phyloP scores from a whole-genome alignment of 2,113 vertebrate genomes.

The Prinia subflava region DNA sequence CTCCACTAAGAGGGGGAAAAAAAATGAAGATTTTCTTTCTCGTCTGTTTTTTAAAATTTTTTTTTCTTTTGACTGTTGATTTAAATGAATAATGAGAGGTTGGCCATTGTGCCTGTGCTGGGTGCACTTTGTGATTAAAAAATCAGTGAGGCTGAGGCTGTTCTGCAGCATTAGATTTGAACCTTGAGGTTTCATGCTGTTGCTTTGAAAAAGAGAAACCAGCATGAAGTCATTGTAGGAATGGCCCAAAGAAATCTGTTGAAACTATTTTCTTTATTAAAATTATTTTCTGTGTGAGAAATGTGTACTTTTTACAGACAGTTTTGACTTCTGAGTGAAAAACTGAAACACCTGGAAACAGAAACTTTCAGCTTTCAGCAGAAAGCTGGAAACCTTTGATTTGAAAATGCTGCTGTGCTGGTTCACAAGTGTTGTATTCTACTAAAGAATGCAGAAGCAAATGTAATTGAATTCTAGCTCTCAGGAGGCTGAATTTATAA shows the following conservation, averaged over 20 bases:
- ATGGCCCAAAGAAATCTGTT: background rate
- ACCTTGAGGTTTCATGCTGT: background rate
- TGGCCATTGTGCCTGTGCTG: background rate
- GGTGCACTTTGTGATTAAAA: conserved; percentile 18
- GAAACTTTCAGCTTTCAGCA: conserved; percentile 10
- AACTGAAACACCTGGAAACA: conserved; percentile 17
- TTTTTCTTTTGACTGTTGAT: background rate
- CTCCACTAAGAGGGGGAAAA: background rate
- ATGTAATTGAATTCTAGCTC: conserved; percentile 37
- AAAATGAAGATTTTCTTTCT: background rate
- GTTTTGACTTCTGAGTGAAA: conserved; percentile 13
- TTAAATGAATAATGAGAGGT: conserved; percentile 13
- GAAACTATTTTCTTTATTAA: conserved; percentile 44
- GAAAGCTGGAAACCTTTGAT: conserved; percentile 34
- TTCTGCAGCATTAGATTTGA: background rate
- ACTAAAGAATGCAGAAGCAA: conserved; percentile 5
- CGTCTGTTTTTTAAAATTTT: rapidly evolving
- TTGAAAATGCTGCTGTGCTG: conserved; percentile 42
- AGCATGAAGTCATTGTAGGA: background rate
- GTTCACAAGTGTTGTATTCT: conserved; percentile 13
- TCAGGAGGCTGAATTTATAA: background rate
- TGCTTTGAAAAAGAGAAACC: conserved; percentile 20
- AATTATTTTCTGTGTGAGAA: conserved; percentile 24
- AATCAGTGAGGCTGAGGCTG: background rate
- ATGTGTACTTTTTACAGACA: background rate